Evolutionary conservation across 2,797 vertebrate genomes (phyloP).

Genomic region (Micromesistius poutassou): DNA sequence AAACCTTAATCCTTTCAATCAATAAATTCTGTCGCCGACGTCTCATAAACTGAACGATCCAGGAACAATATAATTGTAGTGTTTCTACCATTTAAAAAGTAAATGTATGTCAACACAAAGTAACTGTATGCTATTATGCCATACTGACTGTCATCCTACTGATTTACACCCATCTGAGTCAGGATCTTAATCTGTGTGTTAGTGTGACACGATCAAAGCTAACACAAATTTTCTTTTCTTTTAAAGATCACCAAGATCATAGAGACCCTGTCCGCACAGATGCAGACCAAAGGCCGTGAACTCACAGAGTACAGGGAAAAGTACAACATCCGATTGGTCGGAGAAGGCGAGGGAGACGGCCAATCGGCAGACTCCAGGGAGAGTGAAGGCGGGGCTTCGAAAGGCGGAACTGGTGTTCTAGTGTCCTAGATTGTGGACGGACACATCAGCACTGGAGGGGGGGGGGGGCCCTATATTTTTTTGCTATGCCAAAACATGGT

Average conservation of each 20-base stretch:
- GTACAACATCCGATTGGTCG: conserved; percentile 91
- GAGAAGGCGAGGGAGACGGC: conserved; percentile 77
- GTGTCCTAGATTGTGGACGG: conserved; percentile 76
- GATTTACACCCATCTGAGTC: not conserved
- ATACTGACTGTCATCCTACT: not conserved
- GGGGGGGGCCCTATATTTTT: conserved; percentile 12
- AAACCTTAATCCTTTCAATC: not conserved
- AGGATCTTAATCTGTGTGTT: not conserved
- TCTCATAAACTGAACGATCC: not conserved
- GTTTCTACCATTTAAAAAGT: not conserved
- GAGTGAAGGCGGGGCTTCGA: conserved; percentile 73
- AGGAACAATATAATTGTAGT: not conserved
- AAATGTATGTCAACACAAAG: not conserved
- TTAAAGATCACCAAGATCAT: conserved; percentile 84
- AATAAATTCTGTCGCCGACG: not conserved
- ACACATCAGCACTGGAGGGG: not conserved
- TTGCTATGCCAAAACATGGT: conserved; percentile 22
- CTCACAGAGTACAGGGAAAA: conserved; percentile 91
- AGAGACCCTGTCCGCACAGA: conserved; percentile 81
- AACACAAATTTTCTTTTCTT: not conserved
- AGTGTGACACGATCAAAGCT: not conserved
- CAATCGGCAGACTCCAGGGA: conserved; percentile 71
- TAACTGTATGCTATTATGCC: no score
- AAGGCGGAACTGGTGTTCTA: conserved; percentile 82
- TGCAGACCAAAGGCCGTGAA: conserved; percentile 88